Base-by-base conservation (phyloP, 2,113 vertebrate species). In the Pao palembangensis region DNA sequence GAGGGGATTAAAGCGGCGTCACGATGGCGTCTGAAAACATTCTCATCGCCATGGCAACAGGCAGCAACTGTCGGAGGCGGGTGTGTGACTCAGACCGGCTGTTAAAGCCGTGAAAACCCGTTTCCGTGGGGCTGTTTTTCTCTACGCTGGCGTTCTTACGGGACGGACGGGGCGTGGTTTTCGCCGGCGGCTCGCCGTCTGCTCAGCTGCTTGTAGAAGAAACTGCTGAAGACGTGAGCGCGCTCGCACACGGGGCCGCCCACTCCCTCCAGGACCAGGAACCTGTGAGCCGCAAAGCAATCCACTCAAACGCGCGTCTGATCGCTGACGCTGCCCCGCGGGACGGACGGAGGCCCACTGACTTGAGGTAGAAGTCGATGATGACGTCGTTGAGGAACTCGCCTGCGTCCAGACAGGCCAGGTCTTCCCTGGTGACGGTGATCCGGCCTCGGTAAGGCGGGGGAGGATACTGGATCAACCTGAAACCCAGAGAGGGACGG, bases 281-380 rank as follows among this genome's bases (percentile, higher is more conserved):
- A 99, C 57, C 96, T 98, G 82, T 0, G 13, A 19, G 38, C 44
- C 44, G 2, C 15, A 8, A 6, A 15, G 3, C 42, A 43, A 43
- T 6, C 15, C 10, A 1, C 42, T 10, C 10, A 15, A 43, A 43
- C n/a, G n/a, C n/a, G n/a, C n/a, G n/a, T n/a, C n/a, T n/a, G n/a
- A n/a, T n/a, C n/a, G n/a, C n/a, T n/a, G n/a, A n/a, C n/a, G n/a
- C n/a, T n/a, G n/a, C n/a, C n/a, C n/a, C n/a, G n/a, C n/a, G n/a
- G n/a, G n/a, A n/a, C n/a, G n/a, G n/a, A n/a, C 13, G 5, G 44
- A 46, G 4, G 14, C 4, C 0, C 56, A 91, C 94, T 91, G 74
- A 99, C 96, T 97, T 97, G 62, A 99, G 94, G 78, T 98, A 99
- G 87, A 99, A 99, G 85, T 99, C 96, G 69, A 98, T 97, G 77